Base-by-base conservation (phyloP, 2,113 vertebrate species). In the Corythornis madagascariensis region DNA sequence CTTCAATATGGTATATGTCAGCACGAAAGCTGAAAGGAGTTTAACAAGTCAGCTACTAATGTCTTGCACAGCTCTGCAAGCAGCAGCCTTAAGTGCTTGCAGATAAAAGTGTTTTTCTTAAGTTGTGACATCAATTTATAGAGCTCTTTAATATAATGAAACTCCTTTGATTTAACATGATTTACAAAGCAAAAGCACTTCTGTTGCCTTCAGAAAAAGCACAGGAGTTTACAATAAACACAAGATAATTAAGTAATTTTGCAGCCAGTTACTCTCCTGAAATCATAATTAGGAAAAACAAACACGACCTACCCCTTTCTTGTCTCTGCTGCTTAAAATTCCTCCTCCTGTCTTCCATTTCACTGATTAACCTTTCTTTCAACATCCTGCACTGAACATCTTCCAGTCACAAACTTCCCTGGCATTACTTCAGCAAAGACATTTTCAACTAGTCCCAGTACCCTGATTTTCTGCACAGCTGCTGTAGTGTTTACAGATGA, bases 31-130 rank as follows among this genome's bases (percentile, higher is more conserved):
- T 72, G 90, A 95, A 96, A 70, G 59, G 64, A 95, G 83, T 64
- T 40, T 53, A 89, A 83, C 77, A 87, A 94, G 94, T 94, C 92
- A 96, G 92, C 83, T 96, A 96, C 94, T 96, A 94, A 97, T 77
- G 88, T 83, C 85, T 91, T 65, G 69, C 92, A 88, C 1, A 63
- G 96, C 95, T 97, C 89, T 83, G 66, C 83, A 90, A 88, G 88
- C 82, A 81, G 60, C 78, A 73, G 81, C 1, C 90, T 72, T 92
- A 92, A 97, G 97, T 96, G 93, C 92, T 90, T 96, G 84, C 56
- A 88, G 90, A 94, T 92, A 97, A 95, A 94, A 93, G 93, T 82
- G 87, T 79, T 72, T 95, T 91, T 79, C 93, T 76, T 73, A 79
- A 83, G 80, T 90, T 90, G 92, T 95, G 95, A 96, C 94, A 95